These are phyloP conservation scores for Halocynthia aurantium DNA, from an alignment of 23 tunicate species.

Conservation along the genomic window DNA sequence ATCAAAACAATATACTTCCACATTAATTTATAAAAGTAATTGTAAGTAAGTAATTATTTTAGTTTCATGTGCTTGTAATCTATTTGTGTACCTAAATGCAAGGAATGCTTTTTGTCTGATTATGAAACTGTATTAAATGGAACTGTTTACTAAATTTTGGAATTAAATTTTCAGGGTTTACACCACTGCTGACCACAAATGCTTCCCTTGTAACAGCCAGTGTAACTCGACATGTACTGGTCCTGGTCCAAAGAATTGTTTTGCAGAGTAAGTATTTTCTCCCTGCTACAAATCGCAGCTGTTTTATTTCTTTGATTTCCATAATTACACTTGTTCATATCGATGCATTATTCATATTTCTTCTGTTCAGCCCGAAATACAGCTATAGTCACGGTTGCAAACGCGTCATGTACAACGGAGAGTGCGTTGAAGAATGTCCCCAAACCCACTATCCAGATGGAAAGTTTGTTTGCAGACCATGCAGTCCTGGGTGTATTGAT, in stretches of 20 bases:
- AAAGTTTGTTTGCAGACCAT: constrained; percentile 33
- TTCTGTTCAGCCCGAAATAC: background rate
- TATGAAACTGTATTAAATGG: background rate
- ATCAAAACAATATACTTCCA: no score
- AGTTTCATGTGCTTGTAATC: no score
- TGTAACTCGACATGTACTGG: constrained; percentile 60
- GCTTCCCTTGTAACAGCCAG: constrained; percentile 66
- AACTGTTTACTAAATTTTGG: background rate
- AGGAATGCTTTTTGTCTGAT: background rate
- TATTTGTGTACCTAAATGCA: background rate
- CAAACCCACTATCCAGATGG: constrained; percentile 2
- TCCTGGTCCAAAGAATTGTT: constrained; percentile 51
- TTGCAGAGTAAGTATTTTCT: constrained; percentile 29
- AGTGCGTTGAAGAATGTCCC: constrained; percentile 46
- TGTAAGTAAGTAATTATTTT: no score
- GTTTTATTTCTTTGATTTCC: no score
- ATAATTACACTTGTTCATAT: background rate
- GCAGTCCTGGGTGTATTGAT: constrained; percentile 39
- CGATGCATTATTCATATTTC: background rate
- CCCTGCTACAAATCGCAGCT: no score
- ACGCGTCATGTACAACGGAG: constrained; percentile 15
- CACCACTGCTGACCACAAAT: constrained; percentile 27
- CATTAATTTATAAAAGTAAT: no score
- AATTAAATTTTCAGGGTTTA: constrained; percentile 46
- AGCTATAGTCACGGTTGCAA: constrained; percentile 25